Evolutionary conservation across 2,113 vertebrate species (phyloP), one percentile per base, ranked within the genome.

Genomic region (Elaphurus davidianus): DNA sequence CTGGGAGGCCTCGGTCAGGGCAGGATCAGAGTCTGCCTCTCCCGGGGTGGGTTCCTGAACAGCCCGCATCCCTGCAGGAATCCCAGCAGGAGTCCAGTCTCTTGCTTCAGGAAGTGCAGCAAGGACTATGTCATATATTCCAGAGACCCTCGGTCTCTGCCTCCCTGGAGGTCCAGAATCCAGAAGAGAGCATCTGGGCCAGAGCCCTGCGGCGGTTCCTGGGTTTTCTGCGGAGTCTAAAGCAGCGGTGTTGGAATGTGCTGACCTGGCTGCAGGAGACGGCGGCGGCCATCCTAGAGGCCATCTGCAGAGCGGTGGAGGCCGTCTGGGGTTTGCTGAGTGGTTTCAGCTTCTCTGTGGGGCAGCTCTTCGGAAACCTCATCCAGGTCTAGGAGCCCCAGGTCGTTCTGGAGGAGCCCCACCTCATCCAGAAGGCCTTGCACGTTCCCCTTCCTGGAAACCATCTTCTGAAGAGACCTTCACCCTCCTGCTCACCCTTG

Each of bases 391-490:
- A 33, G 28, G 60, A 62, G 28, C 12, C 13, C 28, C 27, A 60
- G 27, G 59, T 60, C 2, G 0, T 60, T 60, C 59, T 30, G 5
- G 12, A 60, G 59, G 27, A 14, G 6, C 27, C 13, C 12, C 59
- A 6, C 59, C 27, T 60, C 59, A 60, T 30, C 59, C 27, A 30
- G 59, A 15, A 60, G 27, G 5, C 27, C 27, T 28, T 14, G 59
- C 5, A 60, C 1, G 0, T 30, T 60, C 5, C 59, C 12, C 27
- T 60, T 6, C 5, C 27, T 0, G 0, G 2, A 60, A 14, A 60
- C 27, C 27, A 30, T 60, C 59, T 27, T 60, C 27, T 60, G 12
- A 30, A 30, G 27, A 1, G 1, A 14, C 27, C 59, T 64, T 17
- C n/a, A 17, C 30, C 15, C 15, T n/a, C 15, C 30, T n/a, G 62